Evolutionary conservation across 1,140 invertebrate genomes (phyloP).

Genomic region (Druon quercuslanigerum): DNA sequence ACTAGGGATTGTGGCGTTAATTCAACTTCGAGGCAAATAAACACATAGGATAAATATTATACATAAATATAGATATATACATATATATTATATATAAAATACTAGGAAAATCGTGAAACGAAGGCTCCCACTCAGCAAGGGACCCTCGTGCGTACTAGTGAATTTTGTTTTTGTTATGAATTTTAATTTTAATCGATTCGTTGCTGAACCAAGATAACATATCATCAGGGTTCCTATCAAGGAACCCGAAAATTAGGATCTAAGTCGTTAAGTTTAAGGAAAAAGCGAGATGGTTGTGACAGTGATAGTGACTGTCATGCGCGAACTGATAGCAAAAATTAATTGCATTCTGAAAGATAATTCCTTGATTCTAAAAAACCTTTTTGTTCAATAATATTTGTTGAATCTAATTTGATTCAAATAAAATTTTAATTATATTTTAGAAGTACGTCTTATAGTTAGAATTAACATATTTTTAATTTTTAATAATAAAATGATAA

Average conservation of each 20-base stretch:
- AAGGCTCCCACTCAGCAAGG: conserved; percentile 66
- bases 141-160: conserved; percentile 50
- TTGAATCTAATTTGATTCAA: too few relatives aligned
- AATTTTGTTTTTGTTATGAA: conserved; percentile 55
- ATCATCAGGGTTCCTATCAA: conserved; percentile 63
- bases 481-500: too few relatives aligned
- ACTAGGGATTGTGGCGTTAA: not conserved
- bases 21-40: conserved; percentile 3
- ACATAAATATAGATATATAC: conserved; percentile 3
- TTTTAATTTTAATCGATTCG: conserved; percentile 58
- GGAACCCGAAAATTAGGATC: conserved; percentile 57
- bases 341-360: not conserved
- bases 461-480: too few relatives aligned
- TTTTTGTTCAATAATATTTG: not conserved
- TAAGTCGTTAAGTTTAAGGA: conserved; percentile 65
- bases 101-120: conserved; percentile 33
- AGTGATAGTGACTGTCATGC: conserved; percentile 12
- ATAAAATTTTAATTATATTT: too few relatives aligned
- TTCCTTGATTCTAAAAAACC: not conserved
- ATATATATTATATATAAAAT: conserved; percentile 37
- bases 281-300: not conserved
- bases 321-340: conserved; percentile 17
- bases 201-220: conserved; percentile 75
- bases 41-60: conserved; percentile 1
- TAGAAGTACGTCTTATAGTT: too few relatives aligned